These are phyloP conservation scores for Ceratosolen fusciceps DNA, from an alignment of 1,140 invertebrate genomes.

Conservation along the genomic window DNA sequence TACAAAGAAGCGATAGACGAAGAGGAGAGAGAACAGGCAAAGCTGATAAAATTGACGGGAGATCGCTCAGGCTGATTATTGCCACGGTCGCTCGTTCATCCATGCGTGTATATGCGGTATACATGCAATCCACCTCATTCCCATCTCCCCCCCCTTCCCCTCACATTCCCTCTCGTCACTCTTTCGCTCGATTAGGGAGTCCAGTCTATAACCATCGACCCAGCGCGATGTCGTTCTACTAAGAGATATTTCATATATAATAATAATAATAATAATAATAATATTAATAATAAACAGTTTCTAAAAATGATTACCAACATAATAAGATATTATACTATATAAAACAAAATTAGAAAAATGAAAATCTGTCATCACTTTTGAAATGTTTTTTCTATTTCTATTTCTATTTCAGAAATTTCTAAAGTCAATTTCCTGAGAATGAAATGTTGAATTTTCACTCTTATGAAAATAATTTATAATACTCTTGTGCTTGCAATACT, in stretches of 20 bases:
- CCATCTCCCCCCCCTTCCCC: background rate
- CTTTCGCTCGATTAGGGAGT: background rate
- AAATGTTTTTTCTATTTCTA: background rate
- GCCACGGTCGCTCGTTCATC: background rate
- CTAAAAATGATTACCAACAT: background rate
- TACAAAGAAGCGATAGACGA: background rate
- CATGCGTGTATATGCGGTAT: background rate
- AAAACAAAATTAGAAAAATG: background rate
- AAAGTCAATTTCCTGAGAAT: background rate
- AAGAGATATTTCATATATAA: slow-evolving; percentile 1
- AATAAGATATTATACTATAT: background rate
- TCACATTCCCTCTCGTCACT: background rate
- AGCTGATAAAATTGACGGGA: slow-evolving; percentile 18
- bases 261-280: no score
- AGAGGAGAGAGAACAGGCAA: background rate
- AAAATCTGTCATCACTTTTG: background rate
- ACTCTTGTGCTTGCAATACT: background rate
- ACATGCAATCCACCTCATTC: background rate
- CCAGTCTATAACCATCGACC: background rate
- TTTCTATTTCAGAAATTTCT: background rate
- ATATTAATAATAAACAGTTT: background rate
- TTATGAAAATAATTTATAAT: background rate
- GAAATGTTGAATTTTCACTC: background rate
- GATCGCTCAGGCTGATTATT: slow-evolving; percentile 10
- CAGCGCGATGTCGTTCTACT: background rate